Base-by-base conservation (phyloP, 2,113 vertebrate genomes). In the Cryptomyrus ogoouensis region DNA sequence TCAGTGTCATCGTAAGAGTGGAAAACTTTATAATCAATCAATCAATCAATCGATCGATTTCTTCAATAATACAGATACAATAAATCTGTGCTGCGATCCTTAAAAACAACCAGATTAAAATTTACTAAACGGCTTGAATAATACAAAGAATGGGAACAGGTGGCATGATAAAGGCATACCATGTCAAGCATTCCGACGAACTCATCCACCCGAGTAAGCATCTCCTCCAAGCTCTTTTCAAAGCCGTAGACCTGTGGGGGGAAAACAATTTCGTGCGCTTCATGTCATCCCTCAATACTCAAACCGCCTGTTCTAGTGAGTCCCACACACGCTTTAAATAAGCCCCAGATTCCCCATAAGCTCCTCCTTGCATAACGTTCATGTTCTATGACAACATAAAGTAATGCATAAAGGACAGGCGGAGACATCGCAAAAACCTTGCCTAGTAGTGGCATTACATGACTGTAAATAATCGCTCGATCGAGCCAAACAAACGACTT, bases 111-210 rank as follows among this genome's bases (percentile, higher is more conserved):
- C 74, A 19, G 35, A 19, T 80, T 17, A 19, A 39, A 80, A 19
- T 17, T 2, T 42, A 39, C 35, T 42, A 42, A 80, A 80, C 35
- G 74, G 31, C 3, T 17, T 80, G 35, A 80, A 80, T 42, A 42
- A 42, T 42, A 6, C 74, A 42, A 35, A 19, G 74, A 80, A 80
- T 19, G 15, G 17, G 8, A 80, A 80, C 31, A 19, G 15, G 27
- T 44, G 31, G 19, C 39, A 83, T 9, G 10, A 85, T 46, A 47
- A 44, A 89, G 3, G 27, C 35, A 17, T 93, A 99, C 97, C 97
- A 99, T 97, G 92, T 99, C 98, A 90, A 99, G 94, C 98, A 99
- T 97, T 85, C 97, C 98, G 90, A 98, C 98, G 93, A 99, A 99
- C 93, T 99, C 98, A 93, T 99, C 98, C 88, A 99, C 98, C 91